phyloP scores from a whole-genome alignment of 2,888 invertebrate species.

The Caradrina kadenii region DNA sequence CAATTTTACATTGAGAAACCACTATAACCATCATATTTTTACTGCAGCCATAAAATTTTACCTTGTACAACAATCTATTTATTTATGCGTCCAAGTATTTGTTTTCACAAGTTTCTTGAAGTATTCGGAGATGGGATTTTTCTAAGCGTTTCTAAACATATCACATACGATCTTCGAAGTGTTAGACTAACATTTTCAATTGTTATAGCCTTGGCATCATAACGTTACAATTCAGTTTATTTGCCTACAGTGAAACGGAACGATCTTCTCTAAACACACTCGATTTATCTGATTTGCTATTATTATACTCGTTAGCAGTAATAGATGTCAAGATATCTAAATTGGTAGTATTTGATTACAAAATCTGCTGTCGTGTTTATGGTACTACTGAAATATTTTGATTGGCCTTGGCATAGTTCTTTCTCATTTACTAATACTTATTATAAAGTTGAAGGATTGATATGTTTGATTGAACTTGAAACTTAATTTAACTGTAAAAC shows the following conservation, averaged over 20 bases:
- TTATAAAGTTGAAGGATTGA: no score
- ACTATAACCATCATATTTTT: slow-evolving; percentile 29
- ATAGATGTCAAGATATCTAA: slow-evolving; percentile 53
- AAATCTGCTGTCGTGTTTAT: slow-evolving; percentile 33
- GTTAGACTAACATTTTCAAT: slow-evolving; percentile 81
- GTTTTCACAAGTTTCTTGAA: slow-evolving; percentile 60
- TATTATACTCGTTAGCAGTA: slow-evolving; percentile 78
- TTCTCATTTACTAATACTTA: neutral
- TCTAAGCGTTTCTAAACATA: slow-evolving; percentile 56
- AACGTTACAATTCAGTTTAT: slow-evolving; percentile 74
- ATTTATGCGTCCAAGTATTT: slow-evolving; percentile 58
- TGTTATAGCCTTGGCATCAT: slow-evolving; percentile 84
- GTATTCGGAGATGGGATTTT: slow-evolving; percentile 40
- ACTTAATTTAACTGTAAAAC: no score
- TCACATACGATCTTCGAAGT: slow-evolving; percentile 71
- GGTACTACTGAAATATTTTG: slow-evolving; percentile 39
- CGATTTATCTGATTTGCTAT: slow-evolving; percentile 74
- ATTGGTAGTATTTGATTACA: slow-evolving; percentile 45
- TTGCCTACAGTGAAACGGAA: slow-evolving; percentile 73
- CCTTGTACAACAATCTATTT: slow-evolving; percentile 50
- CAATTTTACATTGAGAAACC: slow-evolving; percentile 11
- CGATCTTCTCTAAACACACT: slow-evolving; percentile 77
- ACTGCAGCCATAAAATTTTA: slow-evolving; percentile 30
- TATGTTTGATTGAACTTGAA: no score
- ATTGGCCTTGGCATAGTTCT: slow-evolving; percentile 65